Evolutionary conservation across 2,888 invertebrate genomes (phyloP), one percentile per base, ranked within the genome.

Genomic region (Ditula angustiorana): DNA sequence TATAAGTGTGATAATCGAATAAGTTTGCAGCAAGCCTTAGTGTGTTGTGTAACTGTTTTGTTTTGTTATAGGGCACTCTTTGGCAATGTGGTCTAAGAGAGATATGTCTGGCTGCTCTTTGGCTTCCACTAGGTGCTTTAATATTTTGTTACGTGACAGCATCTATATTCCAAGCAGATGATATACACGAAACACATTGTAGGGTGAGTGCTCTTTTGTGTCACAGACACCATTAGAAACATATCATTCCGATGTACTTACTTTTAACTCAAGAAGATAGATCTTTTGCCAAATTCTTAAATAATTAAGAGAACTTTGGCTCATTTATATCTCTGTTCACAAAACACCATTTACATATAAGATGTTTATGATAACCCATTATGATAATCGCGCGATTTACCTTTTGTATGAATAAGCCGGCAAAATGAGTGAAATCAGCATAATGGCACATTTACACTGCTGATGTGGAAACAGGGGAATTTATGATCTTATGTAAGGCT

Each of bases 131-230:
- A 81, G 93, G 96, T 82, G 96, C 97, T 79, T 94, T 98, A 82
- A 93, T 97, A 81, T 94, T 96, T 86, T 98, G 98, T 93, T 97
- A 98, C 88, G 93, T 97, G 83, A 96, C 97, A 73, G 98, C 98
- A 69, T 96, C 97, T 85, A 95, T 98, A 85, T 98, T 97, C 92
- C 97, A 98, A 92, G 95, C 96, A 90, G 97, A 98, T 92, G 97
- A 98, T 89, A 97, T 98, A 81, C 98, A 98, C 83, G 98, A 98
- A 94, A 98, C 98, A 73, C 97, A 98, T 90, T 98, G 98, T 94
- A 95, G 96, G 90, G 98, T 98, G 93, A 95, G 96, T 94, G 41
- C 13, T 37, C 8, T 10, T 41, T 19, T 19, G 10, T 19, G 16
- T 37, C 35, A 2, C 4, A 3, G 10, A 8, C 11, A 37, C 19